These are phyloP conservation scores for Pelochelys cantorii DNA, from an alignment of 2,797 vertebrate genomes.

Conservation along the genomic window DNA sequence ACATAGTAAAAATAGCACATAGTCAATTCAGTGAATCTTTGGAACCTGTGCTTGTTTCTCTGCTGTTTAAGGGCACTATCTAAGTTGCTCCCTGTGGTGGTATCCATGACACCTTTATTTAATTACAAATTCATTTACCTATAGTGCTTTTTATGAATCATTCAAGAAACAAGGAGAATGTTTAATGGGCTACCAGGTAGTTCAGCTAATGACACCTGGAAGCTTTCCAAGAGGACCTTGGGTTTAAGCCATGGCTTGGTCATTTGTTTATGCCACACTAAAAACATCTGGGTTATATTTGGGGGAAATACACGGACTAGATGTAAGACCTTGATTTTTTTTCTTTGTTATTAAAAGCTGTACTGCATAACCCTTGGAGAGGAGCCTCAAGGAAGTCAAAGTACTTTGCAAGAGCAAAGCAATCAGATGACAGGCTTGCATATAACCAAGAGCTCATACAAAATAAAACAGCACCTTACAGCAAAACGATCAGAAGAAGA, in stretches of 20 bases:
- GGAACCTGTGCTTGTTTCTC: neutral
- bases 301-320: slow-evolving; percentile 55
- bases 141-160: neutral
- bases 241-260: slow-evolving; percentile 54
- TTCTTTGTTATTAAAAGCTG: slow-evolving; percentile 23
- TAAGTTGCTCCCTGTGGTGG: accelerated
- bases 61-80: neutral
- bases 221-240: slow-evolving; percentile 44
- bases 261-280: slow-evolving; percentile 66
- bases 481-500: slow-evolving; percentile 8
- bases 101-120: neutral
- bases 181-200: slow-evolving; percentile 3
- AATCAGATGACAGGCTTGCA: slow-evolving; percentile 47
- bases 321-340: slow-evolving; percentile 63
- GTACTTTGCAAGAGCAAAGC: slow-evolving; percentile 39
- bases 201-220: slow-evolving; percentile 46
- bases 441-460: slow-evolving; percentile 66
- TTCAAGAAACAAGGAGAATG: neutral
- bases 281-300: slow-evolving; percentile 77
- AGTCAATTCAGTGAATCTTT: neutral
- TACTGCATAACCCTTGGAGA: slow-evolving; percentile 28
- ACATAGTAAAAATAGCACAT: neutral
- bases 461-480: slow-evolving; percentile 50
- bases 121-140: slow-evolving; percentile 37
- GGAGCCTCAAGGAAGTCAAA: slow-evolving; percentile 51